These are phyloP conservation scores for Hippopotamyrus pictus DNA, from an alignment of 2,797 vertebrate species.

Conservation along the genomic window DNA sequence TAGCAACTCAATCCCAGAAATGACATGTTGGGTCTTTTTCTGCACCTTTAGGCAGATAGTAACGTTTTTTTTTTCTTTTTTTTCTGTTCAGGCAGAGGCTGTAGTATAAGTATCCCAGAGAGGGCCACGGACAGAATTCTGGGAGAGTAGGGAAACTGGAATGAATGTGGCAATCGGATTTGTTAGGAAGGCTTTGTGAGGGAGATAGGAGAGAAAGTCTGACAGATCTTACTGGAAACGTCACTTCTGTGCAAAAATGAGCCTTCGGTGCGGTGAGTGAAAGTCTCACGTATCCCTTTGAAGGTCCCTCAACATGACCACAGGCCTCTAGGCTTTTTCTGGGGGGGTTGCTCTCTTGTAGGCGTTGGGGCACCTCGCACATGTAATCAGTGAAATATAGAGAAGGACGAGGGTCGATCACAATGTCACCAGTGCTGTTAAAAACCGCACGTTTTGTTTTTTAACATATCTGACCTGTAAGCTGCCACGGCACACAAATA, in stretches of 20 bases:
- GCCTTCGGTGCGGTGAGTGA: background rate
- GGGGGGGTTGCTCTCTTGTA: background rate
- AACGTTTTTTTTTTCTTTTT: background rate
- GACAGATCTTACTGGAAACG: background rate
- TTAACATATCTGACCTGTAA: background rate
- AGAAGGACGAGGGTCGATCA: background rate
- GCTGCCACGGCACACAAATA: background rate
- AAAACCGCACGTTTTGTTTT: background rate
- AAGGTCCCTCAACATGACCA: background rate
- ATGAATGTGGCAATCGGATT: background rate
- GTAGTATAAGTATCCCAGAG: background rate
- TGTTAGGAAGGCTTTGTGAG: background rate
- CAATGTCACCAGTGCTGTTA: background rate
- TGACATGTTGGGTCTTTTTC: background rate
- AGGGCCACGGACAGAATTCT: background rate
- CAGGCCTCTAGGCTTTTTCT: background rate
- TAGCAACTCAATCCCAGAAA: constrained; percentile 4
- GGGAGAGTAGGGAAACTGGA: background rate
- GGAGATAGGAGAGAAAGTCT: background rate
- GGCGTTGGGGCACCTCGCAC: background rate
- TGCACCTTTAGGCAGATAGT: background rate
- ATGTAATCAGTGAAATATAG: background rate
- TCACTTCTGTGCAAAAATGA: background rate
- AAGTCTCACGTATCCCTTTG: background rate
- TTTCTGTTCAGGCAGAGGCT: background rate